phyloP scores from a whole-genome alignment of 2,797 vertebrate genomes.

The Ibycter americanus region DNA sequence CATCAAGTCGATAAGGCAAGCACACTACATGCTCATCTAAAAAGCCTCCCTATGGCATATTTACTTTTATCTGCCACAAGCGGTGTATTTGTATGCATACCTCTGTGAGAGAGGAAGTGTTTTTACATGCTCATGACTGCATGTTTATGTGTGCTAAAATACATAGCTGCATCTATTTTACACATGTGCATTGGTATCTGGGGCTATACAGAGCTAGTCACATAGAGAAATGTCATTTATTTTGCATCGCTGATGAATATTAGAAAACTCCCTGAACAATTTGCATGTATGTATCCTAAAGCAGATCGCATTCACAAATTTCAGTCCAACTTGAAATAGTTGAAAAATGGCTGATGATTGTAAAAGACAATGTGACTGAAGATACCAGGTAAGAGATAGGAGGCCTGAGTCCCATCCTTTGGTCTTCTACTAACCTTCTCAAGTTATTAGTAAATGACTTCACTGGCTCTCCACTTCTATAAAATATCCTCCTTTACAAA shows the following conservation, averaged over 20 bases:
- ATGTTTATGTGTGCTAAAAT: neutral
- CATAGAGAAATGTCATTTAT: neutral
- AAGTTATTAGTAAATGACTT: neutral
- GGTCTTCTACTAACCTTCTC: neutral
- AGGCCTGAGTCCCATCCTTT: neutral
- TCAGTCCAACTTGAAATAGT: neutral
- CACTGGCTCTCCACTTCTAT: neutral
- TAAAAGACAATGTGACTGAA: neutral
- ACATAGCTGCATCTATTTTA: conserved; percentile 2
- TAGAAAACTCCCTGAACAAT: neutral
- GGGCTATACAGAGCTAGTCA: neutral
- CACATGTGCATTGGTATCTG: neutral
- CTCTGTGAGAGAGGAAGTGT: neutral
- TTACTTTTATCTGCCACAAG: neutral
- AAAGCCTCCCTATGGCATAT: neutral
- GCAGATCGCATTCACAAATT: neutral
- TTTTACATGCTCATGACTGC: neutral
- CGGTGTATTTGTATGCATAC: neutral
- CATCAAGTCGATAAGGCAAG: neutral
- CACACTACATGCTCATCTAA: neutral
- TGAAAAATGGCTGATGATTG: neutral
- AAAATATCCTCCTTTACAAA: neutral
- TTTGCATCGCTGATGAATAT: neutral
- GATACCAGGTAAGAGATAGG: neutral
- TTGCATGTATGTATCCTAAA: neutral